Evolutionary conservation across 2,797 vertebrate genomes (phyloP), one percentile per base, ranked within the genome.

Genomic region (Halcyon smyrnensis): DNA sequence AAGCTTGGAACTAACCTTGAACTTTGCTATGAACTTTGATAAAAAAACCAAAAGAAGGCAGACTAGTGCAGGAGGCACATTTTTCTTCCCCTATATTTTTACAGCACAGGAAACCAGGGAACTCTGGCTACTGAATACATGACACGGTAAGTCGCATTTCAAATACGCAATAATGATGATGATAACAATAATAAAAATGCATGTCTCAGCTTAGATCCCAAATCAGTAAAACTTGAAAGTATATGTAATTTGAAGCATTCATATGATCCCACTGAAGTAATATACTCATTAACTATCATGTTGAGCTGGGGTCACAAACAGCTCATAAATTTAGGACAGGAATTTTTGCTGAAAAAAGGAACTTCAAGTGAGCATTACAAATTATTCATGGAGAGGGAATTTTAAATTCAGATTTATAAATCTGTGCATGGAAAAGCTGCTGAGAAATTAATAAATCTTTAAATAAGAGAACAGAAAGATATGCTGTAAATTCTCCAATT

Each of bases 371-470:
- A 89, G 30, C 43, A 59, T 43, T 65, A 51, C 63, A 77, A 85
- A 74, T 65, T 78, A 92, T 76, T 93, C 15, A 63, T 32, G 9
- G 46, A 73, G 84, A 54, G 13, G 16, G 27, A 69, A 82, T 82
- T 92, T 89, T 50, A 69, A 87, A 93, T 73, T 92, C 81, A 73
- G 15, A 59, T 89, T 87, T 79, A 65, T 69, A 84, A 92, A 89
- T 73, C 46, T 59, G n/a, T 46, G 30, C 8, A 37, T 28, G 65
- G n/a, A 20, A 89, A 89, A 90, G 18, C 37, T 71, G 39, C 46
- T 65, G 30, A 84, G 63, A 87, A 90, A 87, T 0, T 3, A 91
- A 78, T 67, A 94, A 57, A 81, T 45, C 57, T 84, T 77, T 81
- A 89, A 85, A 86, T 59, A 91, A 81, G 41, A 70, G 30, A 80